Evolutionary conservation across 2,113 vertebrate species (phyloP), one percentile per base, ranked within the genome.

Genomic region (Tachuris rubrigastra): DNA sequence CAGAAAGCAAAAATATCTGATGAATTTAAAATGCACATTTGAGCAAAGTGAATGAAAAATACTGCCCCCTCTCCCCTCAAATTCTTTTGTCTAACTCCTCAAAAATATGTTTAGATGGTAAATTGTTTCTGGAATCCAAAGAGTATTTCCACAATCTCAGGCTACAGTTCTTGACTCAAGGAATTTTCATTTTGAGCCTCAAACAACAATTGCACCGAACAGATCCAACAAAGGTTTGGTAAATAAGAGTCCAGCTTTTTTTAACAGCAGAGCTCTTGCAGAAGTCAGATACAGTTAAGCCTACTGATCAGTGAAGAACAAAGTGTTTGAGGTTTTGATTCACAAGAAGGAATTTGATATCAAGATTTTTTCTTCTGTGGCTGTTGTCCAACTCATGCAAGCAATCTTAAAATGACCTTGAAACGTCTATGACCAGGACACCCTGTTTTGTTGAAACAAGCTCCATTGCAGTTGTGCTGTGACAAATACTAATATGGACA

Each of bases 31-130:
- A 62, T 12, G 21, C 14, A 46, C 6, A 8, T 78, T 28, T 77
- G 41, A 69, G 21, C 2, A 81, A 77, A 56, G 8, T 3, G 12
- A 73, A 72, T 39, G 8, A 68, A 87, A 73, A 85, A 33, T 10
- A 23, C 3, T 1, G 0, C 1, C 1, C 4, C 71, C 39, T 5
- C 1, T 1, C 1, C 3, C 71, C 44, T 14, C 23, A 76, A 35
- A 35, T 53, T 73, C 19, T 76, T 3, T 22, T 46, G 4, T 42
- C 24, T 44, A 65, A 52, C 5, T 2, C 2, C 19, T 42, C 15
- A 6, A 44, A 82, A 79, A 41, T 25, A 33, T 2, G 1, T 22
- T 84, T 56, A 62, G 35, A 37, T 53, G 2, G 9, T 25, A 62
- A 74, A 56, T 60, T 60, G 4, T 14, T 69, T 62, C 37, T 65